Base-by-base conservation (phyloP, 2,888 invertebrate genomes). In the Macaria liturata region DNA sequence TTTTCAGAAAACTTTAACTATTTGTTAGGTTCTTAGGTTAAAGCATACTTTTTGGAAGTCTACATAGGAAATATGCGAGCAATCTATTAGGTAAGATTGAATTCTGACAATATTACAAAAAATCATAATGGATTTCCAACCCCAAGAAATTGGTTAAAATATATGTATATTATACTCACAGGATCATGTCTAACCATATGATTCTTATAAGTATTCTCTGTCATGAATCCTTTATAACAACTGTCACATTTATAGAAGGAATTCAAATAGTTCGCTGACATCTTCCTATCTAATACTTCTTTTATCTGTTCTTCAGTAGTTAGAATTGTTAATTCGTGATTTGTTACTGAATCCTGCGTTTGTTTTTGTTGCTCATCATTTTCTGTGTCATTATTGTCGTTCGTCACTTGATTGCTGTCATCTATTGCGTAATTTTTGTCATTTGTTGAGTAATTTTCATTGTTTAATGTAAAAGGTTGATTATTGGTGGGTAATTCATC, bases 181-280 rank as follows among this genome's bases (percentile, higher is more conserved):
- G 75, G 71, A 50, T 84, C 84, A 68, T 91, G 89, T 4, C 78
- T 62, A 0, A 65, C 8, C 88, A 90, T 84, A 47, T 91, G 90
- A 65, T 88, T 91, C 32, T 74, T 78, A 5, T 68, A 87, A 0
- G 88, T 85, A 0, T 61, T 61, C 3, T 84, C 80, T 0, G 82
- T 82, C 42, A 87, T 78, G 43, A 88, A 91, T 0, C 91, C 90
- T 56, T 86, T 88, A 8, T 61, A 90, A 9, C 90, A 91, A 0
- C 71, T 67, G 0, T 84, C 78, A 44, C 90, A 90, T 44, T 88
- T 88, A 42, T 83, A 88, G 3, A 80, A 73, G 0, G 86, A 84
- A 7, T 83, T 83, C 0, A 72, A 50, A 55, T 88, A 91, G 39
- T 88, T 90, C 0, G 69, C 56, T 0, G 85, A 78, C 0, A 59